Conservation (phyloP, 2,888 invertebrate species). For the Melinopterus prodromus region DNA sequence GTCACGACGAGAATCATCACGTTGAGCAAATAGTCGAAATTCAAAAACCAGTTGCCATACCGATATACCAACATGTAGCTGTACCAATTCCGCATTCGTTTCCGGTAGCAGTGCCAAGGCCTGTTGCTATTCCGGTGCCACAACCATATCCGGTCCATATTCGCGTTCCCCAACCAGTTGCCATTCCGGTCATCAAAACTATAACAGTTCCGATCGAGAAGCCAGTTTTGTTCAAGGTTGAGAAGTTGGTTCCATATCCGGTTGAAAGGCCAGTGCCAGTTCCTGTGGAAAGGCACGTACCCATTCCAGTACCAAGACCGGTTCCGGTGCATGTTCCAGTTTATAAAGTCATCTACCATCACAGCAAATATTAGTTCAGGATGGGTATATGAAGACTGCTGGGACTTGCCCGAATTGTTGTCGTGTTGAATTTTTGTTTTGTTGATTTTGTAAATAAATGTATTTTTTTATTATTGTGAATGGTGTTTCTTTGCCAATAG, state of each 20-base stretch:
- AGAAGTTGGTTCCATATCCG: slow-evolving; percentile 71
- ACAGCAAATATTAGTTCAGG: slow-evolving; percentile 63
- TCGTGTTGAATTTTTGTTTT: background rate
- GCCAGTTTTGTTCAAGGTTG: slow-evolving; percentile 76
- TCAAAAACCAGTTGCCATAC: slow-evolving; percentile 69
- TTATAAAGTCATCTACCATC: slow-evolving; percentile 76
- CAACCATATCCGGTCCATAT: slow-evolving; percentile 75
- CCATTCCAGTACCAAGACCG: slow-evolving; percentile 74
- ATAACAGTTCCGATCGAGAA: slow-evolving; percentile 75
- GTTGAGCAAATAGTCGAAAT: slow-evolving; percentile 72
- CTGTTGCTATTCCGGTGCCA: slow-evolving; percentile 72
- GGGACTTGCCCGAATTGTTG: slow-evolving; percentile 20
- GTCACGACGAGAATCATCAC: slow-evolving; percentile 45
- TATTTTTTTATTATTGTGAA: background rate
- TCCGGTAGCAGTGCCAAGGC: slow-evolving; percentile 73
- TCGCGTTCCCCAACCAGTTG: slow-evolving; percentile 73
- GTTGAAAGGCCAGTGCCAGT: slow-evolving; percentile 75
- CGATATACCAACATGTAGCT: slow-evolving; percentile 64
- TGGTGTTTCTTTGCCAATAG: background rate
- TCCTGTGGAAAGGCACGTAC: slow-evolving; percentile 72
- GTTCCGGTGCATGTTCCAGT: slow-evolving; percentile 76
- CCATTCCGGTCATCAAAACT: slow-evolving; percentile 74
- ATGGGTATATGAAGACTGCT: slow-evolving; percentile 32
- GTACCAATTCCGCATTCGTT: slow-evolving; percentile 61
- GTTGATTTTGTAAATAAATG: background rate